Evolutionary conservation across 2,113 vertebrate species (phyloP), one percentile per base, ranked within the genome.

Genomic region (Lophura nycthemera): DNA sequence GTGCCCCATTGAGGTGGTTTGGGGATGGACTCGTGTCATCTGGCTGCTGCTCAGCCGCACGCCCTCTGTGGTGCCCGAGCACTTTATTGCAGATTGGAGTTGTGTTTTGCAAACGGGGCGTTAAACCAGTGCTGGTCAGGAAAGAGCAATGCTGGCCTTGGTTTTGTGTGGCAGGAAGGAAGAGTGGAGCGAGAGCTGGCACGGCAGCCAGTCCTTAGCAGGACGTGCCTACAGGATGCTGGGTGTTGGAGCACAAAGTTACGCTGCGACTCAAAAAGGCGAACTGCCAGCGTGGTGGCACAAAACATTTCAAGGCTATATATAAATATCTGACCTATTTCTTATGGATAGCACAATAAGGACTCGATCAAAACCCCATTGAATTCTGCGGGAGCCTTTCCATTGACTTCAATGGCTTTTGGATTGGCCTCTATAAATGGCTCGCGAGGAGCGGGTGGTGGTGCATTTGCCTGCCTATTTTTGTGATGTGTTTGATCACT

Each of bases 251-350:
- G 89, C 57, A 6, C 60, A 82, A 56, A 94, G 86, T 5, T 57
- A 78, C 2, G 27, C 85, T 11, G 82, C 36, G 89, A 25, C 94
- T 93, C 86, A 86, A 61, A 95, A 78, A 90, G 89, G 47, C 79
- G 22, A 88, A 80, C 88, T 92, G 91, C 94, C 95, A 92, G 96
- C 83, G 0, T 81, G 95, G 96, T 88, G 95, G 90, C 92, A 90
- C 82, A 2, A 95, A 95, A 92, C 93, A 96, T 86, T 92, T 92
- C 88, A 75, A 61, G 94, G 27, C 91, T 78, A 38, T 96, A 86
- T 95, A 96, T 95, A 96, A 97, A 94, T 95, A 95, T 96, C 96
- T 97, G 95, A 93, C 94, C 93, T 95, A 96, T 96, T 97, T 96
- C 91, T 97, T 92, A 95, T 83, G 89, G 93, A 83, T 94, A 90